Percentiles rank a stretch among this genome's conserved stretches.
Conservation (phyloP, 2,113 vertebrate species). For the Eulacestoma nigropectus region DNA sequence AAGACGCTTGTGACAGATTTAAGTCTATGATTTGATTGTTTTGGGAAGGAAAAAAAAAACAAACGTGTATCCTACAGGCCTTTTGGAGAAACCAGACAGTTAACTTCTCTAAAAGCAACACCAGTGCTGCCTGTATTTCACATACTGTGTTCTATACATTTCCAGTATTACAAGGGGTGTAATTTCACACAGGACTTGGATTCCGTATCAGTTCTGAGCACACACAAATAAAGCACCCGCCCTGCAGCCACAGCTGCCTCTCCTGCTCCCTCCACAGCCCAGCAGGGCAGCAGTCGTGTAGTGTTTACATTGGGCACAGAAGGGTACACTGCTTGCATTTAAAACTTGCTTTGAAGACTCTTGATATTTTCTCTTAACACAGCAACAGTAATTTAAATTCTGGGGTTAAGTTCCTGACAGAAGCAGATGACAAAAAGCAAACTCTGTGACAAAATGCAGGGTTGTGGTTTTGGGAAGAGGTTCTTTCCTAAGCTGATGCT, state of each 20-base stretch:
- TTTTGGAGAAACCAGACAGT: background rate
- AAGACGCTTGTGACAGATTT: background rate
- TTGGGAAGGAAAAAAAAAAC: background rate
- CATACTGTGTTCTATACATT: background rate
- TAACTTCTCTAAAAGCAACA: background rate
- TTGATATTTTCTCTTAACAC: background rate
- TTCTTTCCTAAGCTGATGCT: background rate
- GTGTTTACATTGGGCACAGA: background rate
- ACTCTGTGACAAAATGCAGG: background rate
- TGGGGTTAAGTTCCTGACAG: background rate
- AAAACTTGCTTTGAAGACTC: background rate
- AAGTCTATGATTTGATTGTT: background rate
- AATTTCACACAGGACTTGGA: background rate
- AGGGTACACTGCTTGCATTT: background rate
- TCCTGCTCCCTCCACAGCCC: background rate
- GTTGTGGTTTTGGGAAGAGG: background rate
- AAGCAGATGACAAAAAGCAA: background rate
- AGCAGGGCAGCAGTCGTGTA: background rate
- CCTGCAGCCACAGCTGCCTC: background rate
- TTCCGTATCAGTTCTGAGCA: background rate
- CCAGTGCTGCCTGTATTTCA: background rate
- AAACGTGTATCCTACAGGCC: background rate
- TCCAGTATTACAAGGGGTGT: background rate
- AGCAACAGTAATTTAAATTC: background rate
- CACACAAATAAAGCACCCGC: background rate